Evolutionary conservation across 2,888 invertebrate species (phyloP), one percentile per base, ranked within the genome.

Genomic region (Allolobophora icterica): DNA sequence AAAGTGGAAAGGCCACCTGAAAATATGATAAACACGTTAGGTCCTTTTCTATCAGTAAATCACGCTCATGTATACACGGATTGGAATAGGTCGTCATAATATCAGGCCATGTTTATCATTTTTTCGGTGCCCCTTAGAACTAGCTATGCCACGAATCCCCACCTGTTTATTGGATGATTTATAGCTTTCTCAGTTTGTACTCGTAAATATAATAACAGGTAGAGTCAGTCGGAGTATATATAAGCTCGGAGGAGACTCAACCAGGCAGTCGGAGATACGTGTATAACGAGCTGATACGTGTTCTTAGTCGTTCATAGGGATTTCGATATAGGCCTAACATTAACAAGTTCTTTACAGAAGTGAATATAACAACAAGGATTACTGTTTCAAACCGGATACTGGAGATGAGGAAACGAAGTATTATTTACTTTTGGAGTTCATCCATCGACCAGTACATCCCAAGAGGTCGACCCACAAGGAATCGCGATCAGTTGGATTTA

Each of bases 71-170:
- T 71, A 71, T 71, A 71, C 71, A 71, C 30, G 71, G 71, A 71
- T 71, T 71, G n/a, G 71, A n/a, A 71, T 8, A 71, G 71, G 71
- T 71, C 71, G 71, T 71, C 71, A 71, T 71, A 71, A 71, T 8
- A n/a, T 71, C 71, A 71, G 71, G 71, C 71, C n/a, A 71, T 71
- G 71, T 71, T 71, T 71, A 71, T 71, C 8, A 71, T 71, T 71
- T 52, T 71, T 71, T 52, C 71, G 71, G 71, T 71, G 71, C 71
- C n/a, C n/a, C n/a, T 30, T 6, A 11, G 71, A 71, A n/a, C n/a
- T 11, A 71, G 71, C 71, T 71, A 71, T n/a, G 71, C 71, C n/a
- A n/a, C n/a, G 30, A 71, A 71, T 71, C 17, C 71, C 71, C 71
- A 71, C 71, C n/a, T 71, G 71, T 71, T 71, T n/a, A 71, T n/a